Evolutionary conservation across 2,113 vertebrate species (phyloP).

Genomic region (Halcyon malimbica): DNA sequence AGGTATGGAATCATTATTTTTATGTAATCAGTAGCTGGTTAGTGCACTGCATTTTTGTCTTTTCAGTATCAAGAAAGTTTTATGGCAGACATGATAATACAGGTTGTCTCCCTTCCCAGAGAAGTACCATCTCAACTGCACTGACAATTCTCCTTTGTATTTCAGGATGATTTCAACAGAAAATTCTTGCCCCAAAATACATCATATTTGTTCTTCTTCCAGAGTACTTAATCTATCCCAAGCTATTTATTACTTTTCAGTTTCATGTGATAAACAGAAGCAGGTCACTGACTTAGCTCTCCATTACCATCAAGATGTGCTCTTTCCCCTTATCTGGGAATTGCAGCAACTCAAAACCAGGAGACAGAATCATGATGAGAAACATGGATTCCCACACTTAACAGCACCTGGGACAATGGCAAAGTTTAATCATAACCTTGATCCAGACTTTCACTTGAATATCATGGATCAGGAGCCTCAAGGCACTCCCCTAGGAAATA

Average conservation of each 20-base stretch:
- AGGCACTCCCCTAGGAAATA: neutral
- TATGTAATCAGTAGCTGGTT: neutral
- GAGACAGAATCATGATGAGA: neutral
- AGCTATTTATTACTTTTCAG: neutral
- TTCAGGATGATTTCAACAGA: neutral
- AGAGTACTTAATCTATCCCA: neutral
- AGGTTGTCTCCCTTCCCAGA: neutral
- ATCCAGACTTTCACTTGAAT: neutral
- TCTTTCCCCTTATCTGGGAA: neutral
- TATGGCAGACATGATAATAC: neutral
- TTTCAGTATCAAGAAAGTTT: neutral
- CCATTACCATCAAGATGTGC: neutral
- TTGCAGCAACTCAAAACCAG: neutral
- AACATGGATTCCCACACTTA: neutral
- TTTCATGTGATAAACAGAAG: neutral
- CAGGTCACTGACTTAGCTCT: neutral
- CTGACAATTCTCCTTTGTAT: neutral
- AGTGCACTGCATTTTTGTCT: neutral
- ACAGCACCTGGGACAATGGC: neutral
- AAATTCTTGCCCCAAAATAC: neutral
- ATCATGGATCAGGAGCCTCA: fast-evolving
- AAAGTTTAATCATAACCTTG: neutral
- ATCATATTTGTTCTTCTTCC: neutral
- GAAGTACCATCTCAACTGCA: neutral
- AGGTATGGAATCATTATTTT: neutral